phyloP scores from a whole-genome alignment of 2,797 vertebrate species.

The Takifugu ocellatus region DNA sequence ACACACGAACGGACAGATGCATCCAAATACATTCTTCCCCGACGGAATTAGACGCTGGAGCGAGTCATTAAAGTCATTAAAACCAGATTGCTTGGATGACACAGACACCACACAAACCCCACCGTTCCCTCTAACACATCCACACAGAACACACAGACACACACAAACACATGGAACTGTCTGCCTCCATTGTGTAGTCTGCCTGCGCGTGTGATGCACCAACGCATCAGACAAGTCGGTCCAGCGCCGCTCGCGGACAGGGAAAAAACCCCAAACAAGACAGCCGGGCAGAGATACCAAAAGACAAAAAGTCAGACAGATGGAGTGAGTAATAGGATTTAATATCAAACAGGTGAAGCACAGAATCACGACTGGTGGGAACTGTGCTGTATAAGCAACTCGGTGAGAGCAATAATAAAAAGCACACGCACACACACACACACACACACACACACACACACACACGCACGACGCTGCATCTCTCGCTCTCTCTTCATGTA shows the following conservation, averaged over 20 bases:
- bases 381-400: slow-evolving; percentile 55
- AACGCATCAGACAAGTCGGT: slow-evolving; percentile 54
- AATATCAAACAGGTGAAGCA: slow-evolving; percentile 70
- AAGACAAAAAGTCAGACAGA: slow-evolving; percentile 59
- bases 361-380: slow-evolving; percentile 51
- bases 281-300: slow-evolving; percentile 49
- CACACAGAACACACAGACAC: slow-evolving; percentile 31
- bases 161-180: slow-evolving; percentile 38
- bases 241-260: slow-evolving; percentile 44
- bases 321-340: slow-evolving; percentile 63
- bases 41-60: slow-evolving; percentile 70
- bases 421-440: slow-evolving; percentile 38
- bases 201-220: slow-evolving; percentile 48
- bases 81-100: slow-evolving; percentile 68
- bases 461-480: slow-evolving; percentile 39
- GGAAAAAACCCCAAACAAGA: slow-evolving; percentile 43
- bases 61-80: slow-evolving; percentile 64
- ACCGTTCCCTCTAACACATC: slow-evolving; percentile 19
- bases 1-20: slow-evolving; percentile 10
- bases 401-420: slow-evolving; percentile 44
- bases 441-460: slow-evolving; percentile 31
- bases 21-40: slow-evolving; percentile 62
- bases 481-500: slow-evolving; percentile 54
- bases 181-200: slow-evolving; percentile 70
- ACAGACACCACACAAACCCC: slow-evolving; percentile 59